A percentile compares a stretch with the other conserved stretches of the same genome.
Evolutionary conservation across 2,888 invertebrate species (phyloP).

Genomic region (Andrena minutula): DNA sequence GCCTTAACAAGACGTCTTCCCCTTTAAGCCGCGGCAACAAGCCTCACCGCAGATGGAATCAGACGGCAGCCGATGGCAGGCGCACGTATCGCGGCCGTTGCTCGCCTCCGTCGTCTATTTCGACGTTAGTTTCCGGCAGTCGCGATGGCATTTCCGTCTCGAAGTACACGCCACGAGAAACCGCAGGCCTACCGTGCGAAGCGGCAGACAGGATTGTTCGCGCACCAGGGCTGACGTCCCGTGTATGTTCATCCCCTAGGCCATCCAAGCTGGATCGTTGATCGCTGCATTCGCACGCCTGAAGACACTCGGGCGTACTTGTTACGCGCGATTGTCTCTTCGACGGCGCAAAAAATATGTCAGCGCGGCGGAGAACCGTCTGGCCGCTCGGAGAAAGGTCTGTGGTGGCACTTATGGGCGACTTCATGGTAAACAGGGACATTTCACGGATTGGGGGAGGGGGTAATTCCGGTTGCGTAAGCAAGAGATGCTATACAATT

Average conservation of each 20-base stretch:
- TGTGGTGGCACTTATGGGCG: no score
- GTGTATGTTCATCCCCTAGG: constrained; percentile 61
- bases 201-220: constrained; percentile 75
- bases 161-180: constrained; percentile 69
- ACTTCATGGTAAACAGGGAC: no score
- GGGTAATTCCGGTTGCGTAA: no score
- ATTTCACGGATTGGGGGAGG: no score
- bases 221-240: constrained; percentile 65
- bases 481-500: no score
- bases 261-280: constrained; percentile 58
- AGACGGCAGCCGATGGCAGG: constrained; percentile 64
- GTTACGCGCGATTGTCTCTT: constrained; percentile 33
- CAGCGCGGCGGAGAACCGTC: no score
- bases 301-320: constrained; percentile 32
- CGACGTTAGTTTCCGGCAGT: constrained; percentile 70
- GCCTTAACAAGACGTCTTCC: constrained; percentile 42
- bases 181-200: constrained; percentile 73
- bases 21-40: constrained; percentile 59
- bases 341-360: constrained; percentile 25
- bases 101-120: constrained; percentile 52
- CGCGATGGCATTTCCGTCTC: constrained; percentile 72
- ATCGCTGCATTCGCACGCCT: constrained; percentile 59
- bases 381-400: no score
- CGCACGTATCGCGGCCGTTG: constrained; percentile 37
- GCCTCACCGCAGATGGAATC: constrained; percentile 62